Conservation (phyloP, 2,888 invertebrate genomes). For the Polymixis flavicincta region DNA sequence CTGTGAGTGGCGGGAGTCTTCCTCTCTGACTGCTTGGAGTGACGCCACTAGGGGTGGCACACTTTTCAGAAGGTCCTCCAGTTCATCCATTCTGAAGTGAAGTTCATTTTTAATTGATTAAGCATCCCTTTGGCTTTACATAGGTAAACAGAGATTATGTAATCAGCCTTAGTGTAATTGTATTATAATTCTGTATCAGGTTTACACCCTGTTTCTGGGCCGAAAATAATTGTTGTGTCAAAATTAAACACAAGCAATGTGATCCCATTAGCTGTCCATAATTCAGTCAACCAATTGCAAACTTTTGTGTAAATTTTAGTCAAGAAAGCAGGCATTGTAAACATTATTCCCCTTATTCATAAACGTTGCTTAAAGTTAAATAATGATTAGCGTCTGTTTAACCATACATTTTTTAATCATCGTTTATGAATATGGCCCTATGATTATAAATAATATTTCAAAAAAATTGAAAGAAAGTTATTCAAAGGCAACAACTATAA, state of each 20-base stretch:
- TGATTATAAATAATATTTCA: not conserved
- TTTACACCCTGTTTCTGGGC: too few species aligned
- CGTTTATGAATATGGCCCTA: too few species aligned
- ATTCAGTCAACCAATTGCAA: not conserved
- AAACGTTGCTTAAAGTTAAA: too few species aligned
- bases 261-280: too few species aligned
- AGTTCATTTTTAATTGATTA: not conserved
- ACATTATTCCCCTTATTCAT: too few species aligned
- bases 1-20: slow-evolving; percentile 98
- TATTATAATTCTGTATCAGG: too few species aligned
- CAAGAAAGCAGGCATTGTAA: not conserved
- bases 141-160: too few species aligned
- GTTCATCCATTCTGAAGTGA: slow-evolving; percentile 92
- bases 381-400: too few species aligned
- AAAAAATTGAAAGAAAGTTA: not conserved
- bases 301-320: not conserved
- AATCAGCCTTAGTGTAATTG: not conserved
- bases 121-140: not conserved
- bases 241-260: not conserved
- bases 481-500: not conserved
- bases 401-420: too few species aligned
- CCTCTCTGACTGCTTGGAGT: slow-evolving; percentile 96
- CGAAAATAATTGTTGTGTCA: too few species aligned
- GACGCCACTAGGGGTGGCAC: slow-evolving; percentile 95
- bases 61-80: slow-evolving; percentile 93